Percentiles rank a stretch among this genome's conserved stretches.
Evolutionary conservation across 2,113 vertebrate genomes (phyloP).

Genomic region (Hypomesus transpacificus): DNA sequence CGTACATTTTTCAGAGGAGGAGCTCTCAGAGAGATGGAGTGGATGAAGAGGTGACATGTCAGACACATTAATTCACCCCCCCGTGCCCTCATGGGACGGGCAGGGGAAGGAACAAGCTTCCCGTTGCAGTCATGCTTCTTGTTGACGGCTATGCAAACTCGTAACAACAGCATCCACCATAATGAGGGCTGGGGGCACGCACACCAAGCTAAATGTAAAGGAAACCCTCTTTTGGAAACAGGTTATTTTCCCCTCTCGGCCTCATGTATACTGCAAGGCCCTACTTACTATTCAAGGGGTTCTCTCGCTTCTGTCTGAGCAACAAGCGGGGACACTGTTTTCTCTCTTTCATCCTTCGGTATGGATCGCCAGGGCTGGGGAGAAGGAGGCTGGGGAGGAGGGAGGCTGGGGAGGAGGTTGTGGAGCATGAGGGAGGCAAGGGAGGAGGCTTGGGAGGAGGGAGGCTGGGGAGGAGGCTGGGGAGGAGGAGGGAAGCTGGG

Average conservation of each 20-base stretch:
- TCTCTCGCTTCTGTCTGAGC: slow-evolving; percentile 4
- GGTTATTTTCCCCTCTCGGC: neutral
- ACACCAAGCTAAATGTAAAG: neutral
- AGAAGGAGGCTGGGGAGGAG: neutral
- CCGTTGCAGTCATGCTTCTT: slow-evolving; percentile 40
- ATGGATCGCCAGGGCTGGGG: neutral
- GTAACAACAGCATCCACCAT: slow-evolving; percentile 21
- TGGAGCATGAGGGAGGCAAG: too few relatives aligned
- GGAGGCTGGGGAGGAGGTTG: too few relatives aligned
- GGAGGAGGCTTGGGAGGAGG: too few relatives aligned
- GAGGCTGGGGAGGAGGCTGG: too few relatives aligned
- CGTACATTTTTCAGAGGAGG: slow-evolving; percentile 24
- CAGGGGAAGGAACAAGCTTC: slow-evolving; percentile 36
- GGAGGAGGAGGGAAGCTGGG: too few relatives aligned
- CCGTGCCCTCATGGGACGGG: slow-evolving; percentile 44
- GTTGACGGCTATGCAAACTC: slow-evolving; percentile 42
- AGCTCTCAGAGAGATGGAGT: slow-evolving; percentile 43
- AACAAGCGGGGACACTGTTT: slow-evolving; percentile 3
- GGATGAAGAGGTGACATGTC: slow-evolving; percentile 59
- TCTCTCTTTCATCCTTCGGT: slow-evolving; percentile 16
- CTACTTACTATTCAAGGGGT: neutral
- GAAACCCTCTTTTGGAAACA: neutral
- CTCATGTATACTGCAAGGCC: slow-evolving; percentile 10
- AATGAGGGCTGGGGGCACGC: slow-evolving; percentile 31
- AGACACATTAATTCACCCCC: slow-evolving; percentile 60